These are phyloP conservation scores for Cantharis flavilabris DNA, from an alignment of 2,888 invertebrate species.

Conservation along the genomic window DNA sequence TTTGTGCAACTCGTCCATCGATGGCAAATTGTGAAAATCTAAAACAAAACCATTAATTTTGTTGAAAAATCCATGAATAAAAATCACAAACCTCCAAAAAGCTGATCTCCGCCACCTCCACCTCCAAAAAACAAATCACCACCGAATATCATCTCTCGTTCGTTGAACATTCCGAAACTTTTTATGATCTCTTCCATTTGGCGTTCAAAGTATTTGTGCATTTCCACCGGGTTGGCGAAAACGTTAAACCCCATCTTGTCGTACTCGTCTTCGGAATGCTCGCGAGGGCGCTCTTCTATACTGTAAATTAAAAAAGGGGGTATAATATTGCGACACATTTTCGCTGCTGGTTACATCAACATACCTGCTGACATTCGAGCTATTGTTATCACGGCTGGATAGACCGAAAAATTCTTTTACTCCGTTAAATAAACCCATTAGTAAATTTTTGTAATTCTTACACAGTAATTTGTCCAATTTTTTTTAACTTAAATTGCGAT, in stretches of 20 bases:
- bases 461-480: background rate
- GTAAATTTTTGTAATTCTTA: background rate
- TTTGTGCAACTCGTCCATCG: conserved; percentile 6
- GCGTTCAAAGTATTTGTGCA: conserved; percentile 65
- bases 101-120: background rate
- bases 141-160: conserved; percentile 27
- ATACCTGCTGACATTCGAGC: background rate
- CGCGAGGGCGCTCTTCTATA: background rate
- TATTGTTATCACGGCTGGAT: background rate
- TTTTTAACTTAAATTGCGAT: background rate
- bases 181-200: conserved; percentile 64
- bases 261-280: conserved; percentile 2
- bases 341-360: background rate
- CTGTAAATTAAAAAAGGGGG: background rate
- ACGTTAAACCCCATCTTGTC: conserved; percentile 55
- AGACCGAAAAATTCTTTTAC: background rate
- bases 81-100: conserved; percentile 20
- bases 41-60: background rate
- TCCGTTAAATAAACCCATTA: background rate
- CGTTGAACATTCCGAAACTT: conserved; percentile 49
- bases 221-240: conserved; percentile 64
- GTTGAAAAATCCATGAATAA: too few species aligned
- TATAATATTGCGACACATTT: background rate
- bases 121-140: conserved; percentile 1
- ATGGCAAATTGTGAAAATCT: conserved; percentile 13